Conservation (phyloP, 2,797 vertebrate species). For the Jordanella pulchra region DNA sequence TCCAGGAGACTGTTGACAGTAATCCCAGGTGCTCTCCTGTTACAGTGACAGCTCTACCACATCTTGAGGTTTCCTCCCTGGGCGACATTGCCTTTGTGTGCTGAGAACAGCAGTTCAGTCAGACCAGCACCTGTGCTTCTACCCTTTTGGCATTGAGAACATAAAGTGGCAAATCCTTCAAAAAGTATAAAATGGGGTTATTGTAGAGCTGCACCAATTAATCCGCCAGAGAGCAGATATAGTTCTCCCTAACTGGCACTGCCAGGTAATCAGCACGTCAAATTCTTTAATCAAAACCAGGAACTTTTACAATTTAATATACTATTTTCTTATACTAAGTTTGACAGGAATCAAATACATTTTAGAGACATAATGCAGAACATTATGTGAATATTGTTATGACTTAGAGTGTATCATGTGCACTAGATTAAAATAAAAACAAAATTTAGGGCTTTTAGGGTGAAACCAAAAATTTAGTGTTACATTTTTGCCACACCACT, state of each 20-base stretch:
- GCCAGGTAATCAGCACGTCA: background rate
- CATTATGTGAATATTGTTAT: too few relatives aligned
- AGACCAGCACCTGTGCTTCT: conserved; percentile 70
- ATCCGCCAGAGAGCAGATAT: background rate
- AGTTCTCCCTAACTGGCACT: background rate
- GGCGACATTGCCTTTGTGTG: conserved; percentile 73
- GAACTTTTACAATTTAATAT: background rate
- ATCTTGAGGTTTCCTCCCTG: conserved; percentile 61
- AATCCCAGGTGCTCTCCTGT: conserved; percentile 76
- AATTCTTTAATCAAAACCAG: background rate
- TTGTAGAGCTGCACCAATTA: background rate
- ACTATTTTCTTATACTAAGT: too few relatives aligned
- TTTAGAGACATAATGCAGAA: background rate
- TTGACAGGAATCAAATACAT: background rate
- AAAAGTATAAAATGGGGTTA: conserved; percentile 26
- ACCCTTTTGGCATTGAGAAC: conserved; percentile 77
- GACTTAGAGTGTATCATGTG: too few relatives aligned
- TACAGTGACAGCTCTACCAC: conserved; percentile 68
- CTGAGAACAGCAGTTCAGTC: conserved; percentile 76
- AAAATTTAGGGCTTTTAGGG: too few relatives aligned
- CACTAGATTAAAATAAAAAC: too few relatives aligned
- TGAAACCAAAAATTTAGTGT: too few relatives aligned
- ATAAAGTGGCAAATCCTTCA: conserved; percentile 57
- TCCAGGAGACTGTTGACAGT: conserved; percentile 69
- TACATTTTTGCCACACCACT: too few relatives aligned